phyloP scores from a whole-genome alignment of 2,113 vertebrate species.

The Progne subis region DNA sequence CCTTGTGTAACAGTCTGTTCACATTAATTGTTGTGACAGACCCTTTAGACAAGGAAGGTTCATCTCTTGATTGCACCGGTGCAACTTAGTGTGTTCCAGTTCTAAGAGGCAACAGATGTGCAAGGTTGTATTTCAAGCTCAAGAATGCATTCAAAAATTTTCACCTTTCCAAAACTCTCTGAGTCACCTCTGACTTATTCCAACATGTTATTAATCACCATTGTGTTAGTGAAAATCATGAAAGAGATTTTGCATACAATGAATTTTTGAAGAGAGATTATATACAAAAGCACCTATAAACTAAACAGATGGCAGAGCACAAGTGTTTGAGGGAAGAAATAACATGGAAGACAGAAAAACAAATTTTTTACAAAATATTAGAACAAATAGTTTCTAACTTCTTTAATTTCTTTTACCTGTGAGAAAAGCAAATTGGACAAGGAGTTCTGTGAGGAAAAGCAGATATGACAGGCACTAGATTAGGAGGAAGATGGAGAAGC shows the following conservation, averaged over 20 bases:
- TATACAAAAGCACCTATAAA: neutral
- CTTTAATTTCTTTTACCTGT: neutral
- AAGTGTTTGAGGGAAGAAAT: neutral
- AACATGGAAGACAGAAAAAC: neutral
- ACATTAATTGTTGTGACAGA: neutral
- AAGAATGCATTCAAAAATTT: neutral
- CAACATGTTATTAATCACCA: neutral
- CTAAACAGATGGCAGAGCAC: rapidly evolving
- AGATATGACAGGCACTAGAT: neutral
- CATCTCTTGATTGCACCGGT: neutral
- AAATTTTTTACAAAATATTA: neutral
- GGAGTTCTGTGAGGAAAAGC: neutral
- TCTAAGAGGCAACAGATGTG: neutral
- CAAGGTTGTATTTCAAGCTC: neutral
- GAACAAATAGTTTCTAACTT: neutral
- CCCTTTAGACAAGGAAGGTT: neutral
- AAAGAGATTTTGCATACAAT: neutral
- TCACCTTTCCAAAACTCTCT: neutral
- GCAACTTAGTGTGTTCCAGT: neutral
- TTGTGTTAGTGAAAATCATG: neutral
- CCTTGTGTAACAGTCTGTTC: rapidly evolving
- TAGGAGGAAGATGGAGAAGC: neutral
- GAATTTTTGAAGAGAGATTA: neutral
- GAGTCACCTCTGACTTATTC: neutral
- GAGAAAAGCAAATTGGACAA: neutral